These are phyloP conservation scores for Halocynthia roretzi DNA, from an alignment of 23 tunicate genomes.

Conservation along the genomic window DNA sequence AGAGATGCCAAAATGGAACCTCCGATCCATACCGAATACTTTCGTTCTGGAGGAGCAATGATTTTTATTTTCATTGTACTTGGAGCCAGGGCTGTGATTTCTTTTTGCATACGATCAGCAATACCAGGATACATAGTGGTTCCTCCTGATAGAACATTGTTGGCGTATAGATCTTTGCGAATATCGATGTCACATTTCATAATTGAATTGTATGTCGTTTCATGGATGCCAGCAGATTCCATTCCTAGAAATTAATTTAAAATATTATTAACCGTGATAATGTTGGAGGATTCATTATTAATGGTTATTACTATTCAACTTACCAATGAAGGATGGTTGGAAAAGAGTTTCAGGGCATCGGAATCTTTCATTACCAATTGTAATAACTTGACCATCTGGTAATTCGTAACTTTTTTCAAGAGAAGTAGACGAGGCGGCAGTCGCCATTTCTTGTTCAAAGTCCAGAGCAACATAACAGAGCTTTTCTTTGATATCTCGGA, in stretches of 20 bases:
- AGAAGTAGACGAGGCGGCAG: slow-evolving; percentile 84
- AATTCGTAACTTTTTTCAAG: slow-evolving; percentile 91
- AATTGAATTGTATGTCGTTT: slow-evolving; percentile 76
- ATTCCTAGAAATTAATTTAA: slow-evolving; percentile 31
- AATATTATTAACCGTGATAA: no score
- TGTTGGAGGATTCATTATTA: no score
- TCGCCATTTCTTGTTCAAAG: slow-evolving; percentile 99
- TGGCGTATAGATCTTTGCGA: slow-evolving; percentile 74
- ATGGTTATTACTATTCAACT: neutral
- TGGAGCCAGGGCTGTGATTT: slow-evolving; percentile 94
- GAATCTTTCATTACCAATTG: slow-evolving; percentile 91
- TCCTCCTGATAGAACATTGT: slow-evolving; percentile 86
- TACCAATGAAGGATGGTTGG: slow-evolving; percentile 87
- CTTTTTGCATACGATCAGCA: slow-evolving; percentile 96
- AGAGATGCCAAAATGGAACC: slow-evolving; percentile 20
- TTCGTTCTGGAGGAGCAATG: slow-evolving; percentile 60
- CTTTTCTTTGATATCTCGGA: slow-evolving; percentile 87
- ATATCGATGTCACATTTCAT: slow-evolving; percentile 89
- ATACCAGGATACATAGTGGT: slow-evolving; percentile 96
- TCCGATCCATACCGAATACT: slow-evolving; percentile 24
- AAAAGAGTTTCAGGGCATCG: slow-evolving; percentile 94
- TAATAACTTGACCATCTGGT: slow-evolving; percentile 91
- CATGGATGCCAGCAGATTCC: slow-evolving; percentile 90
- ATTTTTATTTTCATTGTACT: slow-evolving; percentile 94
- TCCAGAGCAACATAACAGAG: no score